phyloP scores from a whole-genome alignment of 2,888 invertebrate species.

The Stenoptilia bipunctidactyla region DNA sequence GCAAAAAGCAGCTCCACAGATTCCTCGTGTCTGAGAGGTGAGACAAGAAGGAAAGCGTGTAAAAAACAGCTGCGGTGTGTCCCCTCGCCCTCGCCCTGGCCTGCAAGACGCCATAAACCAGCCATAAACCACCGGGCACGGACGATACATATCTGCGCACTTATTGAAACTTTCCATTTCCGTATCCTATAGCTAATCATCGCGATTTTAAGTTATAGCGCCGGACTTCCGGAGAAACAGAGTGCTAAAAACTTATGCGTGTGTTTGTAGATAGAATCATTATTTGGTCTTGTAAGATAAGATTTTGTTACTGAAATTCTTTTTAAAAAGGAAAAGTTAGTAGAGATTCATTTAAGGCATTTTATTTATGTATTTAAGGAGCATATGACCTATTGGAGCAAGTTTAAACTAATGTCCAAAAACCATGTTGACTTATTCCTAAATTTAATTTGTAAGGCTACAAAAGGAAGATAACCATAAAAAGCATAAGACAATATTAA shows the following conservation, averaged over 20 bases:
- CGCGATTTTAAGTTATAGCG: too few relatives aligned
- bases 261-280: too few relatives aligned
- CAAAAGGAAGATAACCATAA: slow-evolving; percentile 1
- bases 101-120: slow-evolving; percentile 53
- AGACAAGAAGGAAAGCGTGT: slow-evolving; percentile 53
- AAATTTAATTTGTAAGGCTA: background rate
- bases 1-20: slow-evolving; percentile 23
- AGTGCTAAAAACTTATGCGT: too few relatives aligned
- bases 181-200: slow-evolving; percentile 7
- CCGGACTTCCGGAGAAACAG: too few relatives aligned
- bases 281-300: too few relatives aligned
- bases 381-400: too few relatives aligned
- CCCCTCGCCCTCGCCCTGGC: slow-evolving; percentile 42
- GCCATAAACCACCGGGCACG: slow-evolving; percentile 42
- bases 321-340: too few relatives aligned
- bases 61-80: slow-evolving; percentile 74
- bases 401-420: too few relatives aligned
- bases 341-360: too few relatives aligned
- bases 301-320: too few relatives aligned
- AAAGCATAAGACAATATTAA: slow-evolving; percentile 26
- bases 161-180: slow-evolving; percentile 43
- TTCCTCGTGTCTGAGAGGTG: slow-evolving; percentile 30
- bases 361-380: too few relatives aligned
- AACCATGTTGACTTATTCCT: too few relatives aligned
- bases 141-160: slow-evolving; percentile 35